Evolutionary conservation across 2,797 vertebrate genomes (phyloP), one percentile per base, ranked within the genome.

Genomic region (Hippopotamyrus pictus): DNA sequence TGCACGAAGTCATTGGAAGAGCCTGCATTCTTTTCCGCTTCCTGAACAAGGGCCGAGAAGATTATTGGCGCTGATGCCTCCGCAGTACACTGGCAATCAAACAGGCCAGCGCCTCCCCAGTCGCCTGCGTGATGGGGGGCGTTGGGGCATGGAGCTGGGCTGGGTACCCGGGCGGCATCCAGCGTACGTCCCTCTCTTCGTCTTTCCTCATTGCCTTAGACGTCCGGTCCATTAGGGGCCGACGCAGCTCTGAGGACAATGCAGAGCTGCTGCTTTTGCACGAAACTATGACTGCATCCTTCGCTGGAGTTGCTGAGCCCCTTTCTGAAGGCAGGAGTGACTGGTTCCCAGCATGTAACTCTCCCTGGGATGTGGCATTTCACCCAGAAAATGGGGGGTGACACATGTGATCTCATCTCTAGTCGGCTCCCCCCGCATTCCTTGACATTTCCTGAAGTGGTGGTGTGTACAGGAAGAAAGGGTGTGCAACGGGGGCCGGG

Each of bases 1-100:
- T 89, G 91, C 76, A 73, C 90, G 79, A 90, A 89, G 88, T 90
- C 33, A 33, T 86, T 83, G 92, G 89, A 90, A 91, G 90, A 93
- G 91, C 54, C 88, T 62, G 88, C 88, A 90, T 88, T 90, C 91
- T 90, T 88, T 89, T 86, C 88, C 69, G 87, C 89, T 86, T 83
- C 83, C 69, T 91, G 90, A 90, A 89, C 90, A 91, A 91, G 91
- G 89, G 65, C 89, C 57, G 90, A 92, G 89, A 90, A 88, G 90
- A 91, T 88, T 90, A 87, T 83, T 73, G 82, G 86, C 41, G 51
- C 48, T 87, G 73, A 69, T 88, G 51, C 51, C 76, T 88, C 79
- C n/a, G 59, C 88, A 48, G 44, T 87, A 25, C 90, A 88, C 88
- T 92, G 89, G 90, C 90, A 59, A 90, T 86, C 90, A 91, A 46